Evolutionary conservation across 2,797 vertebrate species (phyloP).

Genomic region (Echeneis naucrates): DNA sequence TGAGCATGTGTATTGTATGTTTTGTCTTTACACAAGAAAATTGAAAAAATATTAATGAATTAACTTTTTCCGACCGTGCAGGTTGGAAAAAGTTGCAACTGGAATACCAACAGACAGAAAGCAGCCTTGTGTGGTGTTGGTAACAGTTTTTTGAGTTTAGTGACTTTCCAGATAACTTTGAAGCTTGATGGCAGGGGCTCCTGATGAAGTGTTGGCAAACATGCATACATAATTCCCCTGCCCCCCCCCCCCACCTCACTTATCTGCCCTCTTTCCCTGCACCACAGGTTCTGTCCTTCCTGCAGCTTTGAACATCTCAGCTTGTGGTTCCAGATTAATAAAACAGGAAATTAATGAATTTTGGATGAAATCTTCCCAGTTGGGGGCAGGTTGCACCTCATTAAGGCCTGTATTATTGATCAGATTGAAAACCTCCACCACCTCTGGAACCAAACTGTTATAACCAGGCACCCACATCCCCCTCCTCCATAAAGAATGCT

Average conservation of each 20-base stretch:
- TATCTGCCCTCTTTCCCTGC: conserved; percentile 60
- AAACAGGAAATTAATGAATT: conserved; percentile 89
- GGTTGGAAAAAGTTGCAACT: no score
- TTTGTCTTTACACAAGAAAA: conserved; percentile 13
- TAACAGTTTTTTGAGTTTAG: conserved; percentile 33
- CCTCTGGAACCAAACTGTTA: conserved; percentile 77
- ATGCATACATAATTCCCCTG: conserved; percentile 56
- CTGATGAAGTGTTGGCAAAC: conserved; percentile 61
- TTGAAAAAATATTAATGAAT: conserved; percentile 2
- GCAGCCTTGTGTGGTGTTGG: not conserved
- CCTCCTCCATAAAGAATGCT: conserved; percentile 69
- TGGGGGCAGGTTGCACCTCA: conserved; percentile 80
- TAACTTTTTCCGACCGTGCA: conserved; percentile 7
- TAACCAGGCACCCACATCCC: conserved; percentile 41
- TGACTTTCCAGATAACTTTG: conserved; percentile 71
- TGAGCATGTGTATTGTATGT: conserved; percentile 9
- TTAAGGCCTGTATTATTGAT: conserved; percentile 88
- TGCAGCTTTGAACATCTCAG: conserved; percentile 82
- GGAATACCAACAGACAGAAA: conserved; percentile 1
- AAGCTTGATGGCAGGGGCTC: conserved; percentile 29
- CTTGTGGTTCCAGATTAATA: conserved; percentile 84
- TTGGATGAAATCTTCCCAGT: conserved; percentile 85
- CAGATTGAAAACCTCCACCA: conserved; percentile 78
- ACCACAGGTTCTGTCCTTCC: conserved; percentile 75
- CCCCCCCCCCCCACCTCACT: conserved; percentile 44